Evolutionary conservation across 2,113 vertebrate species (phyloP).

Genomic region (Phylloscopus trochilus): DNA sequence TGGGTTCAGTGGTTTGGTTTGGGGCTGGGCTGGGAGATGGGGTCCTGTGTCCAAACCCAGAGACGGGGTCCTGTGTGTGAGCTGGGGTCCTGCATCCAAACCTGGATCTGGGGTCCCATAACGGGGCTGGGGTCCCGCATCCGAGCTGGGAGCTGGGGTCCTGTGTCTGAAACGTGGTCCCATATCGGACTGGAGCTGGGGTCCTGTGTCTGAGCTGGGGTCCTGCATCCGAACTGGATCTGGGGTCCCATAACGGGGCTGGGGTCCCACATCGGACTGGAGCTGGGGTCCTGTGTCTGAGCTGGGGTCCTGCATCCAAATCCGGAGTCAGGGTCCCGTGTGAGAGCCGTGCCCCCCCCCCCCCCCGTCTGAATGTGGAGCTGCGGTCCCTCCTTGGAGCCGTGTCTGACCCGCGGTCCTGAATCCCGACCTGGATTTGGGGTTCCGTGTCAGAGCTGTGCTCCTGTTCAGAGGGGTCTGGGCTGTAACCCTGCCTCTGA

Average conservation of each 20-base stretch:
- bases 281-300: neutral
- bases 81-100: neutral
- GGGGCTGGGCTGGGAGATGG: neutral
- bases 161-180: accelerated
- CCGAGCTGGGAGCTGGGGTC: neutral
- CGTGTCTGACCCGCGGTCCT: accelerated
- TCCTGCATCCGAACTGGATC: neutral
- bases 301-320: neutral
- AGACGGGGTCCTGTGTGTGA: neutral
- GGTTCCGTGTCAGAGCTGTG: neutral
- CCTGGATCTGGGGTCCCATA: neutral
- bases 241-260: too few relatives aligned
- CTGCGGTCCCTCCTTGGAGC: neutral
- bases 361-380: accelerated
- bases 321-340: accelerated
- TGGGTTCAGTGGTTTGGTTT: neutral
- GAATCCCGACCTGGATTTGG: too few relatives aligned
- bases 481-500: neutral
- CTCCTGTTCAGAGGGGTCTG: accelerated
- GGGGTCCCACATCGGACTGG: accelerated
- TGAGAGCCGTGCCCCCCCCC: accelerated
- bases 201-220: neutral
- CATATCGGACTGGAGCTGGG: accelerated
- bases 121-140: neutral
- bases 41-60: neutral